phyloP scores from a whole-genome alignment of 64 coral and sea anemone species.

The Pocillopora damicornis region DNA sequence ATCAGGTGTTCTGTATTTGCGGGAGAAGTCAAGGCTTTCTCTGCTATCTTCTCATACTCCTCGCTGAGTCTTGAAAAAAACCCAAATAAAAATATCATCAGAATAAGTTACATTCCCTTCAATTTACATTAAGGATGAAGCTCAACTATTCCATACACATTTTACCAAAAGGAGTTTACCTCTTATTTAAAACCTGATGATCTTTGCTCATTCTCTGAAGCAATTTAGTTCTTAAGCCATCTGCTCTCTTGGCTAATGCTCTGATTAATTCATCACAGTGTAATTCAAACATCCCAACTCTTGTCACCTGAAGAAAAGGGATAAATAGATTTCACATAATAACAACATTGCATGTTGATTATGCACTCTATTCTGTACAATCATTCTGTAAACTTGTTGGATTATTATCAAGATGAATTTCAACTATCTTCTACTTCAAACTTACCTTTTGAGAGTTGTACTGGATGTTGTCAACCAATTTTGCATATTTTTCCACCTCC shows the following conservation, averaged over 20 bases:
- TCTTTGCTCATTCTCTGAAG: conserved; percentile 98
- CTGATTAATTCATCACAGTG: conserved; percentile 99
- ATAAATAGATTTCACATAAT: not conserved
- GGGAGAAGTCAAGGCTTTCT: conserved; percentile 95
- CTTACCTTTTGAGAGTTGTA: conserved; percentile 94
- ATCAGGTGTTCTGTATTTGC: conserved; percentile 99
- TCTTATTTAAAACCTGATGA: conserved; percentile 92
- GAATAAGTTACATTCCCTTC: too few species aligned
- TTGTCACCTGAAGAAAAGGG: conserved; percentile 52
- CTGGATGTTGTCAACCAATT: conserved; percentile 87
- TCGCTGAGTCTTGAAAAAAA: conserved; percentile 76
- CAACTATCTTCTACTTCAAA: not conserved
- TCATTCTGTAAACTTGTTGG: not conserved
- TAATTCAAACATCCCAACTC: conserved; percentile 99
- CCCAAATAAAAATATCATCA: not conserved
- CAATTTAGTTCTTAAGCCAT: conserved; percentile 84
- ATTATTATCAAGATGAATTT: not conserved
- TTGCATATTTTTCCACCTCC: conserved; percentile 97
- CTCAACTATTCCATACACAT: not conserved
- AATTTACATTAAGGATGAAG: too few species aligned
- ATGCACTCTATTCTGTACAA: not conserved
- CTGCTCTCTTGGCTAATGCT: conserved; percentile 90
- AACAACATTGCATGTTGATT: not conserved
- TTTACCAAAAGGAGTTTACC: conserved; percentile 10
- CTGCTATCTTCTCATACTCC: conserved; percentile 98